Percentiles rank a stretch among this genome's conserved stretches.
Evolutionary conservation across 2,113 vertebrate genomes (phyloP).

Genomic region (Myrmecophaga tridactyla): DNA sequence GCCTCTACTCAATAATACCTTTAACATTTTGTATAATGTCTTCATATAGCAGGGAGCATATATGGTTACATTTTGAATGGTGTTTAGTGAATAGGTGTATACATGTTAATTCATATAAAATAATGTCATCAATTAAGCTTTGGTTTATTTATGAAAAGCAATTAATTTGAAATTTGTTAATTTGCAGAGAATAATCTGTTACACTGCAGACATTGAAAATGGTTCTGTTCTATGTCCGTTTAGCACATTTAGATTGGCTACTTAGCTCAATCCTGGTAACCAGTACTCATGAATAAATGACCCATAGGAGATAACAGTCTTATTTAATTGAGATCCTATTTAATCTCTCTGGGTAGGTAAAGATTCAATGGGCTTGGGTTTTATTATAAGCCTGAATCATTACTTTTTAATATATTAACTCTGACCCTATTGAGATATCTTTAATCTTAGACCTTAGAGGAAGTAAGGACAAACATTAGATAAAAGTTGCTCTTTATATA

Average conservation of each 20-base stretch:
- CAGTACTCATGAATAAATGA: neutral
- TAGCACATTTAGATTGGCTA: neutral
- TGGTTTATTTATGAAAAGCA: neutral
- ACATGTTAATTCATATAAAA: neutral
- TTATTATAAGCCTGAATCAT: constrained; percentile 4
- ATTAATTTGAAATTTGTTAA: neutral
- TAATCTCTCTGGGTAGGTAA: neutral
- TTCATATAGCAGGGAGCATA: neutral
- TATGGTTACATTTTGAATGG: neutral
- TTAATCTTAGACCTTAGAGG: neutral
- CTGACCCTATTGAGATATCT: neutral
- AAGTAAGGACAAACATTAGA: neutral
- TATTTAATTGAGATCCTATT: neutral
- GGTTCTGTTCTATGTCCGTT: neutral
- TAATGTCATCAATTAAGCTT: neutral
- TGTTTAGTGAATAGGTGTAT: neutral
- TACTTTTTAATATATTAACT: constrained; percentile 10
- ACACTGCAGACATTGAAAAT: neutral
- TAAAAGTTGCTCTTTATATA: neutral
- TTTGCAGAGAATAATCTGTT: neutral
- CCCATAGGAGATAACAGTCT: neutral
- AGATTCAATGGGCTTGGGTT: neutral
- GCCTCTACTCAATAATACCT: neutral
- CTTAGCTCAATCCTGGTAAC: neutral
- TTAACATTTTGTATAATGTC: neutral